Evolutionary conservation across 2,888 invertebrate genomes (phyloP).

Genomic region (Macropis europaea): DNA sequence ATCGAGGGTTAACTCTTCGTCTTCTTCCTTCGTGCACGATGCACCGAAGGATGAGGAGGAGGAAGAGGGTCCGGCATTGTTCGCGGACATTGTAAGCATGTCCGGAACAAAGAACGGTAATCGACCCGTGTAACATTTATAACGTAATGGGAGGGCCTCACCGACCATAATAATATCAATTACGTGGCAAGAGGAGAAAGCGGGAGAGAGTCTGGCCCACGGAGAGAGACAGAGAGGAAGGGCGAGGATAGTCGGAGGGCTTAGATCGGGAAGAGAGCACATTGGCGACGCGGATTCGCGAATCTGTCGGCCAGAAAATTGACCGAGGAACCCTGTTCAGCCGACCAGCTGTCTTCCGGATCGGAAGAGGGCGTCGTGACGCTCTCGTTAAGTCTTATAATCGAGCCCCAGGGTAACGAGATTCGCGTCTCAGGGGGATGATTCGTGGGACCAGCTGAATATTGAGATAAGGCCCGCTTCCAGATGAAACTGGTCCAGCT

Average conservation of each 20-base stretch:
- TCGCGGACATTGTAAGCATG: conserved; percentile 68
- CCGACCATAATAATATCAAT: conserved; percentile 75
- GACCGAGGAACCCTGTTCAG: conserved; percentile 53
- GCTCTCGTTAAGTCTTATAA: conserved; percentile 55
- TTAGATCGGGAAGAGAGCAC: conserved; percentile 54
- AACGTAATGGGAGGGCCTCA: conserved; percentile 73
- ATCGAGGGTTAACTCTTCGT: conserved; percentile 60
- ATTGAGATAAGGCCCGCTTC: no score
- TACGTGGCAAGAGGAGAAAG: conserved; percentile 59
- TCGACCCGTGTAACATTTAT: conserved; percentile 75
- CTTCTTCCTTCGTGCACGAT: conserved; percentile 45
- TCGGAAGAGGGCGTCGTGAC: conserved; percentile 52
- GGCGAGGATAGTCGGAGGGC: conserved; percentile 21
- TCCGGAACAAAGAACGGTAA: conserved; percentile 71
- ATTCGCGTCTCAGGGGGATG: conserved; percentile 21
- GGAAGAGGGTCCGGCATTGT: conserved; percentile 67
- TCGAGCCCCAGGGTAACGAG: conserved; percentile 38
- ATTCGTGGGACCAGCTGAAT: not conserved
- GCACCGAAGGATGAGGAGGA: conserved; percentile 39
- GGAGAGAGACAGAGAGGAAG: conserved; percentile 13
- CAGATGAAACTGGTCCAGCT: not conserved
- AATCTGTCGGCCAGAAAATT: conserved; percentile 73
- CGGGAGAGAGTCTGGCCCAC: conserved; percentile 22
- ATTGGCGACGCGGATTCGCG: conserved; percentile 69
- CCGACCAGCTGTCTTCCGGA: conserved; percentile 61